phyloP scores from a whole-genome alignment of 2,888 invertebrate genomes.

The Eupeodes luniger region DNA sequence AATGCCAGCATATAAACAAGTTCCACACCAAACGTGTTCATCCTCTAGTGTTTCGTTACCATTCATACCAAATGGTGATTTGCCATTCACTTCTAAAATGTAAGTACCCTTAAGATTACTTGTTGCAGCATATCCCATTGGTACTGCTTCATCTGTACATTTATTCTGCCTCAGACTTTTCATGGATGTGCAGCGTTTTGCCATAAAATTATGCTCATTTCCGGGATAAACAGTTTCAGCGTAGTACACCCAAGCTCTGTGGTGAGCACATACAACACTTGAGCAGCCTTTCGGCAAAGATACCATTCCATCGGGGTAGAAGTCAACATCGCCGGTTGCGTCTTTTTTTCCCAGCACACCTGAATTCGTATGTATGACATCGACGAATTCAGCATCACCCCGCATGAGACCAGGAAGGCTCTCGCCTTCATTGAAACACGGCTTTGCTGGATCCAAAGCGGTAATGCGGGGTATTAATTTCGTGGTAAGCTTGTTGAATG shows the following conservation, averaged over 20 bases:
- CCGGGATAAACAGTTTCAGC: conserved; percentile 80
- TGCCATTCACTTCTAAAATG: conserved; percentile 77
- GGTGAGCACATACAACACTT: conserved; percentile 79
- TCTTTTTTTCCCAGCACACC: conserved; percentile 80
- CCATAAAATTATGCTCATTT: conserved; percentile 79
- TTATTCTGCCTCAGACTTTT: conserved; percentile 77
- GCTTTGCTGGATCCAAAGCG: conserved; percentile 81
- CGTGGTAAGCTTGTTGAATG: conserved; percentile 78
- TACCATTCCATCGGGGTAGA: conserved; percentile 80
- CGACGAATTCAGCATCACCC: conserved; percentile 81
- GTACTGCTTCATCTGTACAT: conserved; percentile 78
- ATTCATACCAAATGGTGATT: conserved; percentile 15
- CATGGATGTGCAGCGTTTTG: conserved; percentile 78
- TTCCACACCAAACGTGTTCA: not conserved
- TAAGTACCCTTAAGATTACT: conserved; percentile 80
- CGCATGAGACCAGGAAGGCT: conserved; percentile 4
- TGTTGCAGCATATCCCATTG: conserved; percentile 81
- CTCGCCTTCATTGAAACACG: conserved; percentile 43
- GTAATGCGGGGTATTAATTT: conserved; percentile 80
- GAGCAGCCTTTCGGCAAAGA: conserved; percentile 80
- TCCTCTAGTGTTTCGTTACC: not conserved
- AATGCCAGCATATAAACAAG: too few species aligned
- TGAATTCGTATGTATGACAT: conserved; percentile 81
- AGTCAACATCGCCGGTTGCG: conserved; percentile 81
- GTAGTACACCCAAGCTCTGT: conserved; percentile 80